Conservation (phyloP, 2,888 invertebrate species). For the Disparrhopalites patrizii region DNA sequence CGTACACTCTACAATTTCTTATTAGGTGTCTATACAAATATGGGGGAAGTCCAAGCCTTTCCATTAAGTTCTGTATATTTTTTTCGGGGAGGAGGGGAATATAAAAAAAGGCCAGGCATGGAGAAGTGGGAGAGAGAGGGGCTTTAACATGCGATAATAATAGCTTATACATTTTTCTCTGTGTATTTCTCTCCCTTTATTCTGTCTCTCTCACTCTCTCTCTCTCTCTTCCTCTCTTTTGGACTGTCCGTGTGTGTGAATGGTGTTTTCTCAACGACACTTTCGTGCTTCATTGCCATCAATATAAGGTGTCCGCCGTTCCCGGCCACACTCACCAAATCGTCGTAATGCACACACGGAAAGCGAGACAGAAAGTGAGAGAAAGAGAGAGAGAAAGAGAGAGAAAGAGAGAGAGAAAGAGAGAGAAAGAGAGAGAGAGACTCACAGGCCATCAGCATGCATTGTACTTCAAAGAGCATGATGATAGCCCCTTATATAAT, state of each 20-base stretch:
- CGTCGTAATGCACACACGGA: conserved; percentile 26
- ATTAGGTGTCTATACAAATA: neutral
- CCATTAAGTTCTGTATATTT: neutral
- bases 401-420: neutral
- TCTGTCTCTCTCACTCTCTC: conserved; percentile 16
- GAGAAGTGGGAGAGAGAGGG: too few relatives aligned
- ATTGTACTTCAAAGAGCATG: too few relatives aligned
- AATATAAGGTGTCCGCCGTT: conserved; percentile 39
- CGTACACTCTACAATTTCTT: too few relatives aligned
- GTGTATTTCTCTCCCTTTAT: neutral
- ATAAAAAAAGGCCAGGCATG: too few relatives aligned
- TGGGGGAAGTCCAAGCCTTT: neutral
- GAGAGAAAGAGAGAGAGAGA: neutral
- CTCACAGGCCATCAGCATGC: too few relatives aligned
- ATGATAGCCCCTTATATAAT: too few relatives aligned
- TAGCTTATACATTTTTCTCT: neutral
- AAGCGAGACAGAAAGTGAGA: neutral
- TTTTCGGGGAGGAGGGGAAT: too few relatives aligned
- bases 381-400: conserved; percentile 1
- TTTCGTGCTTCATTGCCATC: conserved; percentile 44
- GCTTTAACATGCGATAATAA: neutral
- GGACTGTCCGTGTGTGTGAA: conserved; percentile 26
- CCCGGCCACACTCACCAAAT: conserved; percentile 38
- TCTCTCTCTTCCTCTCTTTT: conserved; percentile 4
- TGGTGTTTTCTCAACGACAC: conserved; percentile 42